Conservation (phyloP, 1,140 invertebrate species). For the Calephelis nemesis region DNA sequence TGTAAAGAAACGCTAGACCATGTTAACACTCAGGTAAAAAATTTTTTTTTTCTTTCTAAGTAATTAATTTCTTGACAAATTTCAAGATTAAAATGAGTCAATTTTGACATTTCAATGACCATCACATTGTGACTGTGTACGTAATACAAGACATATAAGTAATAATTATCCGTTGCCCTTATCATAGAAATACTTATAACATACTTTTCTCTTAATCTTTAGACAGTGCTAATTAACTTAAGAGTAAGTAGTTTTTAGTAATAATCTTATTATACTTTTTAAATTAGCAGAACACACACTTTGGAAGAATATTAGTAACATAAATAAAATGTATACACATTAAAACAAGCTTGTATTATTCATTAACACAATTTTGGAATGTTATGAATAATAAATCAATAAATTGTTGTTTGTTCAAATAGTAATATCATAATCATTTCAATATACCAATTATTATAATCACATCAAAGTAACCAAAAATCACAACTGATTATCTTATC, state of each 20-base stretch:
- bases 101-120: too few relatives aligned
- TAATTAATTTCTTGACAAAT: too few relatives aligned
- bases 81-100: too few relatives aligned
- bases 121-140: neutral
- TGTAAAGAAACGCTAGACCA: too few relatives aligned
- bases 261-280: slow-evolving; percentile 1
- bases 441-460: slow-evolving; percentile 7
- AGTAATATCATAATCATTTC: neutral
- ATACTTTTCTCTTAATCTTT: slow-evolving; percentile 66
- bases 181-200: slow-evolving; percentile 41
- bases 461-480: slow-evolving; percentile 17
- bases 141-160: neutral
- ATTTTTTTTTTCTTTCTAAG: too few relatives aligned
- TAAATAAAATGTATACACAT: neutral
- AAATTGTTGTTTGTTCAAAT: neutral
- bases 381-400: slow-evolving; percentile 1
- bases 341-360: neutral
- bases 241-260: slow-evolving; percentile 63
- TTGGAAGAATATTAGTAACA: slow-evolving; percentile 3
- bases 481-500: slow-evolving; percentile 23
- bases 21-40: too few relatives aligned
- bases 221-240: slow-evolving; percentile 51
- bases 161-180: slow-evolving; percentile 12
- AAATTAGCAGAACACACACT: neutral
- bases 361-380: neutral